Evolutionary conservation across 2,888 invertebrate species (phyloP), one percentile per base, ranked within the genome.

Genomic region (Branchellion lobata): DNA sequence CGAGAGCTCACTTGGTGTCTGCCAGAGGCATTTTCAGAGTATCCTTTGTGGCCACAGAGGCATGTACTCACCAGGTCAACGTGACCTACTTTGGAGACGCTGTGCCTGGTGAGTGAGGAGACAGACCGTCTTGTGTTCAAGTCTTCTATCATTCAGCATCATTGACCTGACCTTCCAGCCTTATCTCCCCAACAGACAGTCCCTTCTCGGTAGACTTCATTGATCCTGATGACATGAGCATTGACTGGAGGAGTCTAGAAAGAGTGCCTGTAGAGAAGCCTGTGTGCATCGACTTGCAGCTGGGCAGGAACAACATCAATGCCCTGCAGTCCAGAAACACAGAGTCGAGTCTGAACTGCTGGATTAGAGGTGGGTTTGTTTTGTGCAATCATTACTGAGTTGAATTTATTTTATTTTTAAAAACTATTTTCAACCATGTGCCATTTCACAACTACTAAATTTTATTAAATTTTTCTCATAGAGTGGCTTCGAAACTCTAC

Each of bases 41-140:
- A 33, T 29, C 79, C 21, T 83, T 83, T 72, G 65, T 78, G 3
- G 82, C 83, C 1, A 57, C 36, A 5, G 83, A 83, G 71, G 75
- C 33, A 18, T 40, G 33, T 18, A 78, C 74, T 1, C 96, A 95
- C 86, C 94, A 95, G 86, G 92, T 96, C 53, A 90, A 93, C 82
- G 92, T 96, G 82, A 92, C 91, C 24, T 90, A 90, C 87, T 89
- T 89, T 84, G 88, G 87, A 31, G 87, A 88, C 81, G 88, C 88
- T 80, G 87, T 90, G 79, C 87, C 89, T 81, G 89, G 89, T 80
- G 57, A 51, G 71, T 73, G 31, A 36, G 51, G n/a, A n/a, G n/a
- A n/a, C n/a, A n/a, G n/a, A n/a, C n/a, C n/a, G n/a, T n/a, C n/a
- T n/a, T n/a, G n/a, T n/a, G n/a, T n/a, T n/a, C n/a, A n/a, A n/a